phyloP scores from a whole-genome alignment of 2,797 vertebrate species.

The Myotis findleyi region DNA sequence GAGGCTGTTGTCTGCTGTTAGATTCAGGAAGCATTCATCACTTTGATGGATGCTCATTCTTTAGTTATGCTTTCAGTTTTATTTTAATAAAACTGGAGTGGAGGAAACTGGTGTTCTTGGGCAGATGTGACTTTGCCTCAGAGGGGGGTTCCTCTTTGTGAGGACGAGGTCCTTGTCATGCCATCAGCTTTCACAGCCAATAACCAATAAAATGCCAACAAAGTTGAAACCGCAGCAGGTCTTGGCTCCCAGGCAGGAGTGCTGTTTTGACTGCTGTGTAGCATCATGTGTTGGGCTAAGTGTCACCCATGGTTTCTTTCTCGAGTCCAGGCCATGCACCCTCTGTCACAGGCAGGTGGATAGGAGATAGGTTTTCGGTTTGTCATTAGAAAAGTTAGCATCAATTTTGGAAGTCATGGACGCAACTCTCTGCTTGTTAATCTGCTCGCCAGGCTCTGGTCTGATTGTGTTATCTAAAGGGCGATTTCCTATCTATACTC shows the following conservation, averaged over 20 bases:
- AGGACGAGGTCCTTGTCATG: neutral
- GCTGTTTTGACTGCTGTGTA: neutral
- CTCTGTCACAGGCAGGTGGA: neutral
- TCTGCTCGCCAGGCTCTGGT: conserved; percentile 69
- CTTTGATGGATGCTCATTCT: neutral
- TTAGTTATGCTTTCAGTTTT: neutral
- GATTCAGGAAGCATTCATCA: neutral
- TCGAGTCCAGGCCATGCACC: neutral
- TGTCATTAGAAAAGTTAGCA: conserved; percentile 79
- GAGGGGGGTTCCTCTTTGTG: neutral
- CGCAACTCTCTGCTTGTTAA: conserved; percentile 72
- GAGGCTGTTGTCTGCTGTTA: neutral
- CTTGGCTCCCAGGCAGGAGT: neutral
- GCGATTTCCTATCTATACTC: conserved; percentile 67
- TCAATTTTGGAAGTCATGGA: conserved; percentile 65
- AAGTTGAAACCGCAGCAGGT: neutral
- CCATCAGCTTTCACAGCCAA: neutral
- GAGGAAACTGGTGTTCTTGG: neutral
- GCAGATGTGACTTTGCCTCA: neutral
- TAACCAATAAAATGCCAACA: neutral
- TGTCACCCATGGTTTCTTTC: neutral
- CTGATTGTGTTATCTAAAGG: conserved; percentile 56
- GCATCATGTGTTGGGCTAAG: neutral
- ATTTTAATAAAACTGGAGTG: neutral
- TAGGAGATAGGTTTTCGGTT: conserved; percentile 69